Percentiles rank a stretch among this genome's conserved stretches.
Conservation (phyloP, 2,888 invertebrate species). For the Ecliptopera silaceata region DNA sequence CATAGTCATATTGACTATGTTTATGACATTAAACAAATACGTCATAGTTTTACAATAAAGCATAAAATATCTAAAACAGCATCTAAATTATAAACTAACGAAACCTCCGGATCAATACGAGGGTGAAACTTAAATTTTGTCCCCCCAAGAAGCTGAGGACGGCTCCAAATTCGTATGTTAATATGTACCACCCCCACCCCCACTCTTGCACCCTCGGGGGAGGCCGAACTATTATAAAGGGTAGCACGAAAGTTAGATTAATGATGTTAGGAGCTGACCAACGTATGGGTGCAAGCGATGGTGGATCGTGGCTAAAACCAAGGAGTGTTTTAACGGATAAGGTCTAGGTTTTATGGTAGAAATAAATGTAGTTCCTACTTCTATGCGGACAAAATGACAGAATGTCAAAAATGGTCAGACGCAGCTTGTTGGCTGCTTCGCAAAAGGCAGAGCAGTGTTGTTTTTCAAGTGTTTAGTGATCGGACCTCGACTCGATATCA, state of each 20-base stretch:
- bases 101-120: slow-evolving; percentile 75
- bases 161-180: slow-evolving; percentile 81
- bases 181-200: slow-evolving; percentile 59
- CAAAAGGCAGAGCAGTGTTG: too few species aligned
- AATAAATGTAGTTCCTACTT: too few species aligned
- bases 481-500: too few species aligned
- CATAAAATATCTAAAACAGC: slow-evolving; percentile 38
- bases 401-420: too few species aligned
- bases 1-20: too few species aligned
- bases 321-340: too few species aligned
- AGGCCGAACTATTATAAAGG: slow-evolving; percentile 83
- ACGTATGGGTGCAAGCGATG: slow-evolving; percentile 48
- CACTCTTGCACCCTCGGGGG: slow-evolving; percentile 56
- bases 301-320: slow-evolving; percentile 33
- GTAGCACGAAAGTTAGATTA: slow-evolving; percentile 84
- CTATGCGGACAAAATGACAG: too few species aligned
- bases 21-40: too few species aligned
- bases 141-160: slow-evolving; percentile 74
- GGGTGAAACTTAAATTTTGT: slow-evolving; percentile 80
- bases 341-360: too few species aligned
- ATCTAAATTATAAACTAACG: slow-evolving; percentile 50
- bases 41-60: neutral
- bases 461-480: too few species aligned
- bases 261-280: slow-evolving; percentile 83
- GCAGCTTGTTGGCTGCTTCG: too few species aligned